phyloP scores from a whole-genome alignment of 2,888 invertebrate genomes.

The Himalopsyche japonica region DNA sequence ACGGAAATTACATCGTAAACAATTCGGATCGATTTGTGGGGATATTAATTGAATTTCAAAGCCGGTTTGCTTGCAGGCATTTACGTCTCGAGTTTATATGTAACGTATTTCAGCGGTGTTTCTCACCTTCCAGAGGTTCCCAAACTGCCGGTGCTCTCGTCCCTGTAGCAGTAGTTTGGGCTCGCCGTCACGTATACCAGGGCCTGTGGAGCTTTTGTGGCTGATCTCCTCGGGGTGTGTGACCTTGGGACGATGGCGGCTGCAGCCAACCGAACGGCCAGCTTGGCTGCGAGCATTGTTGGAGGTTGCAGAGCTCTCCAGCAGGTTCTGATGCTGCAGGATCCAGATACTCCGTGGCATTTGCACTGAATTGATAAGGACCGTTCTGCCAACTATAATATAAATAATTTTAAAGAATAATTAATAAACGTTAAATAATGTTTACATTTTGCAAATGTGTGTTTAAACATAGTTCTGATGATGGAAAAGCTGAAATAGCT shows the following conservation, averaged over 20 bases:
- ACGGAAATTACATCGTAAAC: no score
- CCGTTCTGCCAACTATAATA: constrained; percentile 63
- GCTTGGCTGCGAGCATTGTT: constrained; percentile 56
- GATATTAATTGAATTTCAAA: no score
- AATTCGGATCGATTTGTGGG: no score
- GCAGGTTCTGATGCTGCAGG: constrained; percentile 80
- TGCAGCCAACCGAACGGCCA: constrained; percentile 63
- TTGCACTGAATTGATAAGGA: constrained; percentile 71
- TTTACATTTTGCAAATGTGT: no score
- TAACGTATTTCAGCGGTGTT: not conserved
- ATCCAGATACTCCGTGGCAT: constrained; percentile 83
- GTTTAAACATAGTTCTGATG: no score
- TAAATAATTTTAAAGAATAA: no score
- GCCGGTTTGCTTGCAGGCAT: no score
- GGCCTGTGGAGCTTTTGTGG: constrained; percentile 49
- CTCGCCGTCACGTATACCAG: constrained; percentile 78
- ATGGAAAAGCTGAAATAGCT: no score
- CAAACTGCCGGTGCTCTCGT: constrained; percentile 71
- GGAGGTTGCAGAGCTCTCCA: constrained; percentile 74
- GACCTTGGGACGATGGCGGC: constrained; percentile 42
- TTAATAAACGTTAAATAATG: no score
- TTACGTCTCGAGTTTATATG: no score
- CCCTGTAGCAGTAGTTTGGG: constrained; percentile 81
- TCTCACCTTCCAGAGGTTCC: constrained; percentile 77
- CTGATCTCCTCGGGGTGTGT: constrained; percentile 50